A percentile compares a stretch with the other conserved stretches of the same genome.
Conservation (phyloP, 2,797 vertebrate genomes). For the Sebastolobus altivelis region DNA sequence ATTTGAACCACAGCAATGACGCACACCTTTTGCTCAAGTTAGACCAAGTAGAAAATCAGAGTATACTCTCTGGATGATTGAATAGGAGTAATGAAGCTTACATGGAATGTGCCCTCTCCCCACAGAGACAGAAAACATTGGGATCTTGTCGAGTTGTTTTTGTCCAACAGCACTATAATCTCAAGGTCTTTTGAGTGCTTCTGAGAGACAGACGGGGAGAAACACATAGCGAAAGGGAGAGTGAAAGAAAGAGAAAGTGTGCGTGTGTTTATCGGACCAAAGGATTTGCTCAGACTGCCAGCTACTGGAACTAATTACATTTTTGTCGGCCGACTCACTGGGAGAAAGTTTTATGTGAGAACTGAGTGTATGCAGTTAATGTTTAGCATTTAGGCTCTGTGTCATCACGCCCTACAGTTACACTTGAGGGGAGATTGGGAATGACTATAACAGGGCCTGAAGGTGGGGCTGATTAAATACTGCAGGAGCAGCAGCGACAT, state of each 20-base stretch:
- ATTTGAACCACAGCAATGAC: constrained; percentile 32
- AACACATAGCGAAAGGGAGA: not conserved
- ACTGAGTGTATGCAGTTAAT: constrained; percentile 29
- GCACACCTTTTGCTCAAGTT: constrained; percentile 46
- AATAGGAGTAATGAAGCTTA: constrained; percentile 81
- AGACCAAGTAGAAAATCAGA: constrained; percentile 60
- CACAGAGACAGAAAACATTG: constrained; percentile 64
- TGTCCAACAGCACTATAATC: constrained; percentile 66
- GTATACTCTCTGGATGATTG: constrained; percentile 64
- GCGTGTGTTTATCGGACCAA: constrained; percentile 27
- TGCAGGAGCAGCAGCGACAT: not conserved
- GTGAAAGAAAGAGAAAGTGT: constrained; percentile 9
- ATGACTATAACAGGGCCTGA: constrained; percentile 10
- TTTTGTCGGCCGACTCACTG: constrained; percentile 13
- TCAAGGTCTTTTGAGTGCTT: constrained; percentile 68
- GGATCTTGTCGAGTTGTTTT: constrained; percentile 79
- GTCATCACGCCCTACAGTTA: constrained; percentile 10
- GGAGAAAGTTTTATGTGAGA: constrained; percentile 29
- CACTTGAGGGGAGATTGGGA: not conserved
- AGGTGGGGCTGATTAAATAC: constrained; percentile 40
- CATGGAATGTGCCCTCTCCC: constrained; percentile 74
- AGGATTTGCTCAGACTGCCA: constrained; percentile 22
- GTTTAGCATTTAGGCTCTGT: constrained; percentile 23
- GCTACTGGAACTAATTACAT: constrained; percentile 50
- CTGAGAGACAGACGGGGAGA: constrained; percentile 41